These are phyloP conservation scores for Reticulitermes lucifugus DNA, from an alignment of 2,888 invertebrate genomes.

Conservation along the genomic window DNA sequence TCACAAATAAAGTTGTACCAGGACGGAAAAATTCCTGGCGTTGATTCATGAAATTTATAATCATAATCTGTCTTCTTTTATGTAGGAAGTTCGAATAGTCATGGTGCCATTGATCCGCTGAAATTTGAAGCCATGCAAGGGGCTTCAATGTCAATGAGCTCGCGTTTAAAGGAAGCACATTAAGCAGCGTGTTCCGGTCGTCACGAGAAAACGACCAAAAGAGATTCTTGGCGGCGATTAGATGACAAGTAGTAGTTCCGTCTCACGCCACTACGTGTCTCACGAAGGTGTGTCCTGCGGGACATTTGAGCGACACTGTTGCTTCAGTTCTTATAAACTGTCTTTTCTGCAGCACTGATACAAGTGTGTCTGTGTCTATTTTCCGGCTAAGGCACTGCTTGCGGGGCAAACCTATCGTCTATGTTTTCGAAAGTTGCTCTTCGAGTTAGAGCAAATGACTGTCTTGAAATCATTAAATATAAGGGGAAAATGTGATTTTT, in stretches of 20 bases:
- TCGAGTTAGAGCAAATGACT: too few species aligned
- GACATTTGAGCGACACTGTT: not conserved
- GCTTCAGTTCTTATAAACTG: not conserved
- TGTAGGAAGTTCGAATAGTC: too few species aligned
- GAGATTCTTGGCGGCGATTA: slow-evolving; percentile 12
- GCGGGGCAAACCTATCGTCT: too few species aligned
- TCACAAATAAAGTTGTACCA: too few species aligned
- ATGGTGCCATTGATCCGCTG: not conserved
- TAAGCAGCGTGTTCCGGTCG: not conserved
- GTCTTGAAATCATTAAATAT: too few species aligned
- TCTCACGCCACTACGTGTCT: not conserved
- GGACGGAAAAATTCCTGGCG: too few species aligned
- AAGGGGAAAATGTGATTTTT: too few species aligned
- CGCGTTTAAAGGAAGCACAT: not conserved
- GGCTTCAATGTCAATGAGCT: too few species aligned
- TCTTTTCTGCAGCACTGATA: not conserved
- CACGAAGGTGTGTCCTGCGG: not conserved
- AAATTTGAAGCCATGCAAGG: not conserved
- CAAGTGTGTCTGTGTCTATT: not conserved
- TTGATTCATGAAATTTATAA: too few species aligned
- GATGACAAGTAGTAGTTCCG: not conserved
- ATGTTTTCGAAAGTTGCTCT: too few species aligned
- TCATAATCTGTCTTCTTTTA: too few species aligned
- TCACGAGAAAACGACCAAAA: not conserved
- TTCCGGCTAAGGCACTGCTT: too few species aligned